Evolutionary conservation across 2,113 vertebrate species (phyloP).

Genomic region (Anarhynchus alexandrinus): DNA sequence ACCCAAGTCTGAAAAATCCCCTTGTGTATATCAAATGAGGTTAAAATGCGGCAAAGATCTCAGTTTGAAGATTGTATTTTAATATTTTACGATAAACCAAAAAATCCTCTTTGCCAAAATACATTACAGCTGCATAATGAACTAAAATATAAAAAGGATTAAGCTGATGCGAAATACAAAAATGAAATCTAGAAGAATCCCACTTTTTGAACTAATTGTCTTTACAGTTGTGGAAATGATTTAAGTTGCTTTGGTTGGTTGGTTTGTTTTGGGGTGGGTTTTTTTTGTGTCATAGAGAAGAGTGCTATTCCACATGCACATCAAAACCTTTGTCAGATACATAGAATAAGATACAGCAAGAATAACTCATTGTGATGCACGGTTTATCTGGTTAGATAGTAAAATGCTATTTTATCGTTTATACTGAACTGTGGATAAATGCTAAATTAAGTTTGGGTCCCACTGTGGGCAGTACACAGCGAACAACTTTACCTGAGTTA

Average conservation of each 20-base stretch:
- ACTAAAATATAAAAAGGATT: background rate
- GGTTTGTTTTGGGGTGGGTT: rapidly evolving
- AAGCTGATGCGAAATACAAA: background rate
- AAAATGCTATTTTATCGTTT: background rate
- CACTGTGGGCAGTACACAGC: background rate
- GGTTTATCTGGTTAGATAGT: background rate
- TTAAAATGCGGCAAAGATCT: background rate
- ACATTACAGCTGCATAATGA: background rate
- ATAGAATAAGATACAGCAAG: background rate
- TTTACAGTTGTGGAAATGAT: background rate
- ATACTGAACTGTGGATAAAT: background rate
- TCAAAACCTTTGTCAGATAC: background rate
- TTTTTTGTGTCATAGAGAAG: background rate
- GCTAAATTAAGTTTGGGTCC: background rate
- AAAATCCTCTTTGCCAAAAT: background rate
- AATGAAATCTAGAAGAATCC: background rate
- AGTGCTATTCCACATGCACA: background rate
- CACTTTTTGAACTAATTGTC: background rate
- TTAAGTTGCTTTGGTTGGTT: background rate
- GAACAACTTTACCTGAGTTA: background rate
- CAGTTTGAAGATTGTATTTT: background rate
- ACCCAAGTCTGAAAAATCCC: background rate
- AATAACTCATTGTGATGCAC: background rate
- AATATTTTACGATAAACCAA: background rate
- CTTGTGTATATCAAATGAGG: background rate